Evolutionary conservation across 1,140 invertebrate genomes (phyloP).

Genomic region (Sarcophaga peregrina): DNA sequence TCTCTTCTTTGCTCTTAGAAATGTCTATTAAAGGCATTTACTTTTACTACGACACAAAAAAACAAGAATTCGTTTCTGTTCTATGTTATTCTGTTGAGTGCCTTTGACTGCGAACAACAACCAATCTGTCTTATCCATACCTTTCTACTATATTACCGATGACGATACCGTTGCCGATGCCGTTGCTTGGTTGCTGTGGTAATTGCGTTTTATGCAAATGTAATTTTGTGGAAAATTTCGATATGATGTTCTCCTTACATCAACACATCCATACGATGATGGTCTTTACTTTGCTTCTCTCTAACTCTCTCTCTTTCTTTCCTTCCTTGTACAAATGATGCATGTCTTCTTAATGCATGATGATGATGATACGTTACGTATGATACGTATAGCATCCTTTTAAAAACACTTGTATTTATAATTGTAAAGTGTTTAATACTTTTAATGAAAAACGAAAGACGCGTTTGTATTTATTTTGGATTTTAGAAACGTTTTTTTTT

Average conservation of each 20-base stretch:
- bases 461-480: no score
- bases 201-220: constrained; percentile 59
- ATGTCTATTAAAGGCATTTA: constrained; percentile 25
- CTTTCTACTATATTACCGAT: no score
- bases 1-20: background rate
- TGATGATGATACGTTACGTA: background rate
- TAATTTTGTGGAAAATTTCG: constrained; percentile 64
- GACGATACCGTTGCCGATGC: background rate
- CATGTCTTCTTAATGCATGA: background rate
- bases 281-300: background rate
- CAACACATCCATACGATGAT: background rate
- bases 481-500: no score
- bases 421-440: constrained; percentile 14
- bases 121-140: no score
- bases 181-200: background rate
- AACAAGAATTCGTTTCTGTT: no score
- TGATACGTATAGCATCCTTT: background rate
- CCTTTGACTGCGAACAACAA: background rate
- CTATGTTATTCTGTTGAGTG: background rate
- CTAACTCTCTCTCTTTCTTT: background rate
- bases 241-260: constrained; percentile 47
- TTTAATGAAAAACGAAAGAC: background rate
- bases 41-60: background rate
- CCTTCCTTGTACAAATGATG: background rate
- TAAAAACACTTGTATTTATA: constrained; percentile 2